phyloP scores from a whole-genome alignment of 2,113 vertebrate species.

The Nicator chloris region DNA sequence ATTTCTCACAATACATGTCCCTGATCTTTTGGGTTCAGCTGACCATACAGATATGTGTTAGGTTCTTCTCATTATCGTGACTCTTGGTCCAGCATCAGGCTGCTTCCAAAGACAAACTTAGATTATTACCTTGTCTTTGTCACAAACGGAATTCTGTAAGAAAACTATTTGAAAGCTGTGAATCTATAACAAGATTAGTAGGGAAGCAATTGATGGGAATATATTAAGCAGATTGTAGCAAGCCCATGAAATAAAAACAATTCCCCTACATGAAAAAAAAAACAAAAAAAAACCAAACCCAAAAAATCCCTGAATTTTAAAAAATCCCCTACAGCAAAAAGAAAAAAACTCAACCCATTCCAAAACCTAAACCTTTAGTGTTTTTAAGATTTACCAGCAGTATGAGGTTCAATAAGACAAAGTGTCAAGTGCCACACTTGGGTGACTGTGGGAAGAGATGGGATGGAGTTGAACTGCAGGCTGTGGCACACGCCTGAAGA shows the following conservation, averaged over 20 bases:
- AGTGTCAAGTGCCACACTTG: not conserved
- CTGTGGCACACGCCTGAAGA: no score
- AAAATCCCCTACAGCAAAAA: not conserved
- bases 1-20: not conserved
- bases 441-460: no score
- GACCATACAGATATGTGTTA: not conserved
- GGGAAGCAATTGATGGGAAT: not conserved
- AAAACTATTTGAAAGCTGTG: not conserved
- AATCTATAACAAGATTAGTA: not conserved
- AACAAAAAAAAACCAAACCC: no score
- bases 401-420: not conserved
- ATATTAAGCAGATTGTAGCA: not conserved
- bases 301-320: not conserved
- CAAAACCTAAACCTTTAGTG: not conserved
- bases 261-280: not conserved
- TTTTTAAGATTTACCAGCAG: not conserved
- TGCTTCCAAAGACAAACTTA: not conserved
- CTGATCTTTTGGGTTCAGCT: not conserved
- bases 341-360: not conserved
- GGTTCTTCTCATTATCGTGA: not conserved
- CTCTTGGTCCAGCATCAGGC: not conserved
- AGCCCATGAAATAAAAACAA: not conserved
- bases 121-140: not conserved
- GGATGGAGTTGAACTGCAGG: no score
- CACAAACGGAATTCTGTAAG: not conserved